These are phyloP conservation scores for Heliconius eleuchia DNA, from an alignment of 1,140 invertebrate genomes.

Conservation along the genomic window DNA sequence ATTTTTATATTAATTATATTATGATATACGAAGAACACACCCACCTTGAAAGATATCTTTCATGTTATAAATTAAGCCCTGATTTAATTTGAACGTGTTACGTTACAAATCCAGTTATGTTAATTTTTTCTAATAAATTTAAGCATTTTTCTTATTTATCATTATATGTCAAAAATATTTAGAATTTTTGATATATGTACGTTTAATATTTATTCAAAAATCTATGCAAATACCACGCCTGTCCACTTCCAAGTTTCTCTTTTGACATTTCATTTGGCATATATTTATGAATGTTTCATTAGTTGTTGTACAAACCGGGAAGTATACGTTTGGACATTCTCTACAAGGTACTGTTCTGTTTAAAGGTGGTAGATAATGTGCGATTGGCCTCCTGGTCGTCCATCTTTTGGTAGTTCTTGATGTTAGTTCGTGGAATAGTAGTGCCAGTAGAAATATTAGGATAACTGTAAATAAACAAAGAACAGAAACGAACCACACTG, in stretches of 20 bases:
- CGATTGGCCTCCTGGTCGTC: slow-evolving; percentile 18
- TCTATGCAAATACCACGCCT: slow-evolving; percentile 54
- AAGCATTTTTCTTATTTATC: too few relatives aligned
- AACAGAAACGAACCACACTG: too few relatives aligned
- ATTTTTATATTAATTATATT: too few relatives aligned
- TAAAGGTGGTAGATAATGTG: slow-evolving; percentile 37
- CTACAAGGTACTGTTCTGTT: slow-evolving; percentile 40
- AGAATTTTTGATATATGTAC: neutral
- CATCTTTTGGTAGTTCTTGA: slow-evolving; percentile 19
- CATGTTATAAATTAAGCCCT: too few relatives aligned
- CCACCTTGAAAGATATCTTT: too few relatives aligned
- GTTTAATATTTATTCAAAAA: slow-evolving; percentile 33
- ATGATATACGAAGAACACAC: too few relatives aligned
- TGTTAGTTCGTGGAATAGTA: neutral
- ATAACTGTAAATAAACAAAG: neutral
- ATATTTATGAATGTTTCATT: slow-evolving; percentile 51
- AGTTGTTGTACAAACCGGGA: slow-evolving; percentile 50
- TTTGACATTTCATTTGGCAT: slow-evolving; percentile 48
- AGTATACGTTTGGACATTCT: slow-evolving; percentile 53
- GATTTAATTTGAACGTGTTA: too few relatives aligned
- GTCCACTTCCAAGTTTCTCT: slow-evolving; percentile 27
- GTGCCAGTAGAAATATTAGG: neutral
- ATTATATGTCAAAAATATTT: neutral
- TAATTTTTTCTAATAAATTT: too few relatives aligned
- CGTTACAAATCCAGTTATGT: too few relatives aligned